These are phyloP conservation scores for Nomia melanderi DNA, from an alignment of 1,140 invertebrate genomes.

Conservation along the genomic window DNA sequence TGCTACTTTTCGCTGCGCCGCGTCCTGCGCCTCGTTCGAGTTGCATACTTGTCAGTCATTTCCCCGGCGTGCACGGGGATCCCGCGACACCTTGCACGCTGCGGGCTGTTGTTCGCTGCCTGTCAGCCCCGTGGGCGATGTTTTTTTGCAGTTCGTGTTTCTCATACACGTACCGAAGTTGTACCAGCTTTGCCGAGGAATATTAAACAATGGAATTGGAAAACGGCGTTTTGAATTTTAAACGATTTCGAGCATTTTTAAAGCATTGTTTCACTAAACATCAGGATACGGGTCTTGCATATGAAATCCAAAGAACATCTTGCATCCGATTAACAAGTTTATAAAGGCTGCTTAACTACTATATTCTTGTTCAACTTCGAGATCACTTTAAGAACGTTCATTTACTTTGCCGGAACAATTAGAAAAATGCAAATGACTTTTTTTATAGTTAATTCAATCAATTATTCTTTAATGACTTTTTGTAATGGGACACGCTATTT, in stretches of 20 bases:
- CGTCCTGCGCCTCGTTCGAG: not conserved
- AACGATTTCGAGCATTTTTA: not conserved
- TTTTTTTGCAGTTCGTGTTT: not conserved
- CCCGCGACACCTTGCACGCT: conserved; percentile 13
- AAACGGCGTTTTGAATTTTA: not conserved
- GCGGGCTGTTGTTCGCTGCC: not conserved
- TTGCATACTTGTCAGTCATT: conserved; percentile 38
- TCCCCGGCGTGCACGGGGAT: conserved; percentile 1
- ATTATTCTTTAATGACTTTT: no score
- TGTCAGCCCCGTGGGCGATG: not conserved
- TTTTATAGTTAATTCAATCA: no score
- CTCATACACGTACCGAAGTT: not conserved
- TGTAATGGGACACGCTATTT: no score
- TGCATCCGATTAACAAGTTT: no score
- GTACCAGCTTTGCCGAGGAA: no score
- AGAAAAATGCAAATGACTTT: no score
- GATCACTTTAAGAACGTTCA: no score
- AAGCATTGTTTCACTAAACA: not conserved
- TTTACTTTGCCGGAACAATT: no score
- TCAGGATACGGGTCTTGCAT: no score
- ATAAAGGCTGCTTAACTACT: no score
- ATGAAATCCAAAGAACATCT: no score
- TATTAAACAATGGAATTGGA: not conserved
- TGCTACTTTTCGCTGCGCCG: conserved; percentile 69
- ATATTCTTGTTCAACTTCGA: no score